phyloP scores from a whole-genome alignment of 2,888 invertebrate genomes.

The Aethes cnicana region DNA sequence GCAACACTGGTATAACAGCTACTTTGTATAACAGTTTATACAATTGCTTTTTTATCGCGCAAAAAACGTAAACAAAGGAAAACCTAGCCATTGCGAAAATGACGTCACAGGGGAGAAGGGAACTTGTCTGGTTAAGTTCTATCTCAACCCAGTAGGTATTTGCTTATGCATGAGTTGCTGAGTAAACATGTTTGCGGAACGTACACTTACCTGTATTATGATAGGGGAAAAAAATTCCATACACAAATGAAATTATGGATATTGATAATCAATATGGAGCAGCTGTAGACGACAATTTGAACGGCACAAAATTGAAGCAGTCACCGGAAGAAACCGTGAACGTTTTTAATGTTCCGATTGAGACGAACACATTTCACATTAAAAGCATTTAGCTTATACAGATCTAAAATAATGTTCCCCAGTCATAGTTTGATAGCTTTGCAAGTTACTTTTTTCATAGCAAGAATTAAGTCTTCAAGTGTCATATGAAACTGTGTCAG shows the following conservation, averaged over 20 bases:
- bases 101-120: conserved; percentile 31
- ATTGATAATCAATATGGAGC: conserved; percentile 4
- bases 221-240: conserved; percentile 5
- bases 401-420: conserved; percentile 13
- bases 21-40: neutral
- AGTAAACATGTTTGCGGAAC: neutral
- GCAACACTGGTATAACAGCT: too few species aligned
- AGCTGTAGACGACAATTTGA: neutral
- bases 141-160: conserved; percentile 28
- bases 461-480: too few species aligned
- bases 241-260: conserved; percentile 1
- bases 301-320: neutral
- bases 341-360: neutral
- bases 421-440: conserved; percentile 10
- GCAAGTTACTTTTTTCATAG: too few species aligned
- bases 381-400: conserved; percentile 12
- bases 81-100: conserved; percentile 30
- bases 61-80: conserved; percentile 37
- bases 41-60: conserved; percentile 12
- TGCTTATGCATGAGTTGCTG: conserved; percentile 12
- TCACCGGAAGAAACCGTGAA: neutral
- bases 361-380: conserved; percentile 10
- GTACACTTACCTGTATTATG: neutral
- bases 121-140: conserved; percentile 30
- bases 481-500: too few species aligned